Evolutionary conservation across 2,888 invertebrate species (phyloP).

Genomic region (Oscheius sp.): DNA sequence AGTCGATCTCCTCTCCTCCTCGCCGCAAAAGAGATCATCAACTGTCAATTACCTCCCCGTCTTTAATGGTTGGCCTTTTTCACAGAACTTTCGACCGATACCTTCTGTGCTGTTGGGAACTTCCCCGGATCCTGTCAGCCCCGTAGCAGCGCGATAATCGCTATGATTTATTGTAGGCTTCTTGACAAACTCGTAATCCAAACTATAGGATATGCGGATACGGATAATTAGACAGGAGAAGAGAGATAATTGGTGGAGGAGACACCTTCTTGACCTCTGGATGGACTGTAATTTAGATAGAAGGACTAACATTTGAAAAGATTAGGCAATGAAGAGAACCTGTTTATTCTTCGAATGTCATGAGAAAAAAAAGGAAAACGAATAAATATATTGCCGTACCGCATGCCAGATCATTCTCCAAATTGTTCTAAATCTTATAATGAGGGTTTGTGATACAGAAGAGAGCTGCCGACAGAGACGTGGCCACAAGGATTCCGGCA

Average conservation of each 20-base stretch:
- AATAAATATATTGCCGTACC: constrained; percentile 22
- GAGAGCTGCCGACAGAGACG: constrained; percentile 49
- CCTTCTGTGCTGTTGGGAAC: too few relatives aligned
- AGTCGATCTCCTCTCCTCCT: neutral
- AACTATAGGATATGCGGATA: neutral
- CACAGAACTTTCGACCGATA: too few relatives aligned
- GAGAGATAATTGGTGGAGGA: too few relatives aligned
- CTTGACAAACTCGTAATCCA: neutral
- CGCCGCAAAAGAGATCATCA: neutral
- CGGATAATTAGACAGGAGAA: constrained; percentile 11
- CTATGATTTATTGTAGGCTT: constrained; percentile 5
- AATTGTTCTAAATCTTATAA: constrained; percentile 30
- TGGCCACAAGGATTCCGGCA: constrained; percentile 48
- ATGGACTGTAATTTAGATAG: constrained; percentile 3
- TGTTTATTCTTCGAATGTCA: neutral
- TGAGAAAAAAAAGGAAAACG: neutral
- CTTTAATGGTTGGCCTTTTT: too few relatives aligned
- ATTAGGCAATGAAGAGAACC: neutral
- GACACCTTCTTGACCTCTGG: constrained; percentile 22
- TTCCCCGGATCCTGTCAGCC: too few relatives aligned
- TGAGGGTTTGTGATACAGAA: constrained; percentile 47
- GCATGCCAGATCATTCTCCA: neutral
- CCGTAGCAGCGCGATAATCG: neutral
- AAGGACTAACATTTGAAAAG: constrained; percentile 13
- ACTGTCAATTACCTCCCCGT: neutral